These are phyloP conservation scores for Hybognathus amarus DNA, from an alignment of 2,797 vertebrate genomes.

Conservation along the genomic window DNA sequence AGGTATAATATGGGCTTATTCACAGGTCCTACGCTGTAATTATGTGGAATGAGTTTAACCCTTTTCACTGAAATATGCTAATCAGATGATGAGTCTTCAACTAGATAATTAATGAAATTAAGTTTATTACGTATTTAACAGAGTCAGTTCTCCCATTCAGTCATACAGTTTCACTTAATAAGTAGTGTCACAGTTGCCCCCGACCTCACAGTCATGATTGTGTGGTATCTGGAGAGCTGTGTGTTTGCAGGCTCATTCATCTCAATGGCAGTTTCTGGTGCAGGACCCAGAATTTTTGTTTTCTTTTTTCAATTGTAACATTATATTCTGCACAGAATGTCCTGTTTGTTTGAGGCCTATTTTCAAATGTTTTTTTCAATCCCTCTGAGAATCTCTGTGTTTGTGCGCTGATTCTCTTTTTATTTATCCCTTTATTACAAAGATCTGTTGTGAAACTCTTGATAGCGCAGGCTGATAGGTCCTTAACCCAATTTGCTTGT, in stretches of 20 bases:
- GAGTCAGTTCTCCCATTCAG: not conserved
- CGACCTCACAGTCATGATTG: not conserved
- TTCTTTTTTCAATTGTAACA: not conserved
- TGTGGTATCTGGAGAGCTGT: not conserved
- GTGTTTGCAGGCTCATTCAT: not conserved
- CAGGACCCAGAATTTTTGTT: no score
- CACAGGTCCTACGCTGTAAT: not conserved
- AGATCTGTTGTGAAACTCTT: not conserved
- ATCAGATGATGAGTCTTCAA: not conserved
- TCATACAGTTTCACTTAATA: not conserved
- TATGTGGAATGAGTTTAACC: not conserved
- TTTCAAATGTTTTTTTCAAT: not conserved
- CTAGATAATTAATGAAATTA: not conserved
- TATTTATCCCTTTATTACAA: not conserved
- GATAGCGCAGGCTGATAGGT: not conserved
- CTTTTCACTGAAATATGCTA: slow-evolving; percentile 19
- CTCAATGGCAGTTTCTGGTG: not conserved
- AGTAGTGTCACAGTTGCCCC: not conserved
- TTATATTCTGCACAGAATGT: not conserved
- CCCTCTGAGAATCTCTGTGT: not conserved
- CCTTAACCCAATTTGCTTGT: not conserved
- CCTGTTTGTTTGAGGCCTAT: not conserved
- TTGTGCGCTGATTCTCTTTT: not conserved
- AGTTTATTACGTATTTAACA: not conserved
- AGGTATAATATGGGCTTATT: not conserved